phyloP scores from a whole-genome alignment of 2,113 vertebrate genomes.

The Zapornia atra region DNA sequence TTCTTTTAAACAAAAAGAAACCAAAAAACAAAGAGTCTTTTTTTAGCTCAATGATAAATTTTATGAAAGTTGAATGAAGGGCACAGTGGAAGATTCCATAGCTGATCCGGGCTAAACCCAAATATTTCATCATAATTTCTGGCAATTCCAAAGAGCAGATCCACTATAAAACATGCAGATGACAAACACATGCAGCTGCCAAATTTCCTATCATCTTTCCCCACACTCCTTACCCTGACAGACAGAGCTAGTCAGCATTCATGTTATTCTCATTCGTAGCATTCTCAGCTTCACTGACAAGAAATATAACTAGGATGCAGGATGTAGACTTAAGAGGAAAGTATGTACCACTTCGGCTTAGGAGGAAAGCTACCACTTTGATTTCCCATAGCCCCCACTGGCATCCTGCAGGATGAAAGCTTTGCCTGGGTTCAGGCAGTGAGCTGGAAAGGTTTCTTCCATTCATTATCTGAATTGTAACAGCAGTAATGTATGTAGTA shows the following conservation, averaged over 20 bases:
- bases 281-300: not conserved
- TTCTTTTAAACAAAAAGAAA: not conserved
- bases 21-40: too few species aligned
- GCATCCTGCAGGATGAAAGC: not conserved
- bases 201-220: not conserved
- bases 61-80: not conserved
- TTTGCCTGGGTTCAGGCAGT: not conserved
- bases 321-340: not conserved
- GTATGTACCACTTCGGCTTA: not conserved
- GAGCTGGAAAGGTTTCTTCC: not conserved
- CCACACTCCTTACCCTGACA: not conserved
- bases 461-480: not conserved
- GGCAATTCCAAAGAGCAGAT: not conserved
- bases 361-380: not conserved
- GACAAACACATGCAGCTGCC: not conserved
- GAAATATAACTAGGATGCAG: not conserved
- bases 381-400: not conserved
- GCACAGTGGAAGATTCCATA: not conserved
- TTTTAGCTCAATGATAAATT: not conserved
- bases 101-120: not conserved
- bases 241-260: not conserved
- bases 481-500: not conserved
- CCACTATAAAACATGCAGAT: not conserved
- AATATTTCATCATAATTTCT: not conserved
- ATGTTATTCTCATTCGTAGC: not conserved